Base-by-base conservation (phyloP, 2,888 invertebrate genomes). In the Eupithecia vulgata region DNA sequence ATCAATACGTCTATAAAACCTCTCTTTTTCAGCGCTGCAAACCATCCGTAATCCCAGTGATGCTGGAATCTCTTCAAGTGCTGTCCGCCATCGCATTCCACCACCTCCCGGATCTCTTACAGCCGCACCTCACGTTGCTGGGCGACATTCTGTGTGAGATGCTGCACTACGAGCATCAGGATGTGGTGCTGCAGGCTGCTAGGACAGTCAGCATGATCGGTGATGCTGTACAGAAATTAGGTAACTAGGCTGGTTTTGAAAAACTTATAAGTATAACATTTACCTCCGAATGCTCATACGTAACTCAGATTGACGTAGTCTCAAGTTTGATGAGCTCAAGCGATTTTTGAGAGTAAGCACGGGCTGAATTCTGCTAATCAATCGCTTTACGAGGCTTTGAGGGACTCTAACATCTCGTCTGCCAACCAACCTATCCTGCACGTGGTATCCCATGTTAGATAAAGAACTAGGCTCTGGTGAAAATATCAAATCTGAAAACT, bases 21-120 rank as follows among this genome's bases (percentile, higher is more conserved):
- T 70, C 12, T 69, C 67, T 12, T n/a, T 89, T 90, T 25, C 87
- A 95, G 91, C 89, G 87, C 74, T 89, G 90, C 75, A 84, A 88
- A 70, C 86, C 89, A 1, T 90, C 95, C n/a, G 90, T 94, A 0
- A 95, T 96, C 21, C 96, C 97, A 25, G 95, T 98, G 66, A 95
- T 97, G 75, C 90, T 97, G 30, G 97, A 98, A 88, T 97, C 97
- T 17, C 92, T 98, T 0, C 97, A 97, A 93, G 95, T 97, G 1
- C 81, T 97, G 0, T 95, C 96, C 0, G 95, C 95, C 0, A 94
- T 96, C 83, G 94, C 95, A 2, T 94, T 95, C 73, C 95, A 95
- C 74, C 96, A 96, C 83, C 95, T 96, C 71, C 83, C 90, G 0
- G 90, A 95, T 61, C 88, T 96, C 45, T 90, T 96, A 76, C 92